A percentile compares a stretch with the other conserved stretches of the same genome.
Conservation (phyloP, 2,113 vertebrate genomes). For the Agapornis roseicollis region DNA sequence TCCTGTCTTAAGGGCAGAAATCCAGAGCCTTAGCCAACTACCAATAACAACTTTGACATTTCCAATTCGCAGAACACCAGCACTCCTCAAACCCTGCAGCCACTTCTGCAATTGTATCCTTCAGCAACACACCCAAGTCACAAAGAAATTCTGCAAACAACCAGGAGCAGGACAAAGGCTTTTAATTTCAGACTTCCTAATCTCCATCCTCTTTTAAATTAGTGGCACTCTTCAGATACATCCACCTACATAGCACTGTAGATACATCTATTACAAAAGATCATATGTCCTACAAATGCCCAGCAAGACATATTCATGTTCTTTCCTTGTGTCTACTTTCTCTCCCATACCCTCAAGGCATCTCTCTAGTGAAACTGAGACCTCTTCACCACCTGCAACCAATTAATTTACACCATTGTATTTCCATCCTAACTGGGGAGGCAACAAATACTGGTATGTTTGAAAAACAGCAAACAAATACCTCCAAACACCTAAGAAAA, state of each 20-base stretch:
- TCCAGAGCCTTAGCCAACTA: not conserved
- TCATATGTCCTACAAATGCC: not conserved
- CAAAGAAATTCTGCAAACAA: not conserved
- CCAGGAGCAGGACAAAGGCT: not conserved
- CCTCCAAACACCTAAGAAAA: not conserved
- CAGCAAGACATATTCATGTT: rapidly evolving
- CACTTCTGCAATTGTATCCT: not conserved
- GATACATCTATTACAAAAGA: not conserved
- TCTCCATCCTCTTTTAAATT: not conserved
- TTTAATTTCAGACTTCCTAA: not conserved
- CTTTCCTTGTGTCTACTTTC: not conserved
- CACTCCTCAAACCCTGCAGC: not conserved
- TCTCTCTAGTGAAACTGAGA: not conserved
- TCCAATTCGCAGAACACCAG: not conserved
- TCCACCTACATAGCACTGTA: rapidly evolving
- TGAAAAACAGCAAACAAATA: not conserved
- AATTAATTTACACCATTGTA: not conserved
- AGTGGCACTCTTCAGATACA: not conserved
- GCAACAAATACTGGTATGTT: not conserved
- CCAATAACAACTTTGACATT: not conserved
- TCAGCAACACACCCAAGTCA: not conserved
- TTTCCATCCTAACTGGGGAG: not conserved
- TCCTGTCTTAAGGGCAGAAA: not conserved
- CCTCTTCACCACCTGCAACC: not conserved
- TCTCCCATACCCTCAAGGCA: not conserved